Percentiles rank a stretch among this genome's conserved stretches.
Conservation (phyloP, 2,113 vertebrate genomes). For the Loxodonta africana region DNA sequence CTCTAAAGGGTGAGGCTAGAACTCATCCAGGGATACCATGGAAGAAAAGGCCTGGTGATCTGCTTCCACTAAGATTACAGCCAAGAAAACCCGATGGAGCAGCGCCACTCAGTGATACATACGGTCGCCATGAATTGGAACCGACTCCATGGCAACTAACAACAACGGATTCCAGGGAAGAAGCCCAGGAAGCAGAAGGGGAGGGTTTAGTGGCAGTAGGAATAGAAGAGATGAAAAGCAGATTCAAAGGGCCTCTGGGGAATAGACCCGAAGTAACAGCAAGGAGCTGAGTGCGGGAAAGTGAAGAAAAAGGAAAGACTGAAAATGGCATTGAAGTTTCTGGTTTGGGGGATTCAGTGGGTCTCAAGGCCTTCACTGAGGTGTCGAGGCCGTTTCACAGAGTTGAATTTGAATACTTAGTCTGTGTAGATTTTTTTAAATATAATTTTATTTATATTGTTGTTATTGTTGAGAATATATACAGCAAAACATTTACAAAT, state of each 20-base stretch:
- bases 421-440: conserved; percentile 41
- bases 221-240: neutral
- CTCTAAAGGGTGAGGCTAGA: neutral
- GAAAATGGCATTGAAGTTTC: neutral
- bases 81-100: neutral
- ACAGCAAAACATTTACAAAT: too few species aligned
- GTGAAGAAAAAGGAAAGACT: neutral
- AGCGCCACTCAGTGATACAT: neutral
- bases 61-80: neutral
- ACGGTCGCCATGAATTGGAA: neutral
- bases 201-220: neutral
- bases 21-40: neutral
- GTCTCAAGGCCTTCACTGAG: neutral
- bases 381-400: neutral
- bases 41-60: neutral
- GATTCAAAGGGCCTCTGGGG: neutral
- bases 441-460: neutral
- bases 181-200: neutral
- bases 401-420: neutral
- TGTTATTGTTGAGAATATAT: neutral
- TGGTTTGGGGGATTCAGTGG: neutral
- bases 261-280: neutral
- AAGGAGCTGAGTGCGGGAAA: neutral
- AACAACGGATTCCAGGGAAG: neutral
- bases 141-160: neutral